Evolutionary conservation across 2,888 invertebrate species (phyloP).

Genomic region (Abscondita cerata): DNA sequence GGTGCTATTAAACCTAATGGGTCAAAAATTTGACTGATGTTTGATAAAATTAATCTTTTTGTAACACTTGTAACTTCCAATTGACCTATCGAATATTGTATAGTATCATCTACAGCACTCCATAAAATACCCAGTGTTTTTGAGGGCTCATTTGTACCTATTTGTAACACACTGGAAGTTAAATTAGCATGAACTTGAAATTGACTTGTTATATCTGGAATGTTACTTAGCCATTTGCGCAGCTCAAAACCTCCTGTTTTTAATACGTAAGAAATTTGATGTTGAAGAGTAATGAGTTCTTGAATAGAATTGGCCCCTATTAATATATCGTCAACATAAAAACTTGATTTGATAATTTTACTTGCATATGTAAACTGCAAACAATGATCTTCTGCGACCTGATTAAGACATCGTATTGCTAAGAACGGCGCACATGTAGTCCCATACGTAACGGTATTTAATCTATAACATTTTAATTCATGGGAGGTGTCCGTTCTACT

Average conservation of each 20-base stretch:
- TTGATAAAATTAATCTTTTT: constrained; percentile 26
- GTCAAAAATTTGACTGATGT: constrained; percentile 21
- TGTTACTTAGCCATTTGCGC: not conserved
- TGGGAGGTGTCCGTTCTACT: constrained; percentile 19
- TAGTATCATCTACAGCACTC: constrained; percentile 7
- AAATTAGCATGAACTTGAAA: not conserved
- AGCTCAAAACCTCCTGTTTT: not conserved
- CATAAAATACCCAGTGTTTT: constrained; percentile 26
- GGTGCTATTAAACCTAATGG: constrained; percentile 23
- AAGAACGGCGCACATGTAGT: constrained; percentile 10
- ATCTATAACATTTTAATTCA: not conserved
- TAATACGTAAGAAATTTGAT: constrained; percentile 3
- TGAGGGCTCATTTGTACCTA: not conserved
- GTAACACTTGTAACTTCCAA: not conserved
- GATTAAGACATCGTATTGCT: not conserved
- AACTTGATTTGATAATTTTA: constrained; percentile 9
- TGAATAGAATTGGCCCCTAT: constrained; percentile 14
- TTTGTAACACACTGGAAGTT: not conserved
- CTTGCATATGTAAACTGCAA: not conserved
- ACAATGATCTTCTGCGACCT: not conserved
- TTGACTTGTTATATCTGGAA: not conserved
- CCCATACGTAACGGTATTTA: constrained; percentile 19
- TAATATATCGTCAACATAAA: constrained; percentile 29
- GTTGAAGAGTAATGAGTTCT: not conserved
- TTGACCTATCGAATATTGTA: constrained; percentile 4